These are phyloP conservation scores for Mormyrops boulengeri DNA, from an alignment of 2,797 vertebrate species.

Conservation along the genomic window DNA sequence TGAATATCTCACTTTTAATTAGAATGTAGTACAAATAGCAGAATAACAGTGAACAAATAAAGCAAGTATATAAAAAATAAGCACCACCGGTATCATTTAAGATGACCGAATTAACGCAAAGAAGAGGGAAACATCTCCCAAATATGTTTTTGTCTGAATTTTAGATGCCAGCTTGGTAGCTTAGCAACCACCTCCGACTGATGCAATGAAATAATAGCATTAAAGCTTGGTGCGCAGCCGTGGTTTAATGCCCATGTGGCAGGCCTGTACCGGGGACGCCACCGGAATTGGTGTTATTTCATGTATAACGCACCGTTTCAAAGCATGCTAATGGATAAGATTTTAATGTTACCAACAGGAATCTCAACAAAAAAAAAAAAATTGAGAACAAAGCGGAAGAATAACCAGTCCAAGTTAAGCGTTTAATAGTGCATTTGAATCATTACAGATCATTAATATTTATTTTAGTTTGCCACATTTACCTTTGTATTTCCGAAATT, in stretches of 20 bases:
- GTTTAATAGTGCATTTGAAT: background rate
- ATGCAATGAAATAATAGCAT: slow-evolving; percentile 18
- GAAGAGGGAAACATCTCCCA: background rate
- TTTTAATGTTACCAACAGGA: background rate
- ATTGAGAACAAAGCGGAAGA: background rate
- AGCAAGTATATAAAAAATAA: background rate
- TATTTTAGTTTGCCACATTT: background rate
- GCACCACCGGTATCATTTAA: background rate
- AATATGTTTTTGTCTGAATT: slow-evolving; percentile 20
- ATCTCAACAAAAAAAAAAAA: background rate
- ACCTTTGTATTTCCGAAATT: background rate
- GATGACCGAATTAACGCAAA: background rate
- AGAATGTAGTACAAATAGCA: background rate
- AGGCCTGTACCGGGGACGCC: background rate
- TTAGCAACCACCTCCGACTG: slow-evolving; percentile 27
- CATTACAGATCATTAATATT: background rate
- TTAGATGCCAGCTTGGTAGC: slow-evolving; percentile 20
- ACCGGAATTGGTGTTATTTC: slow-evolving; percentile 3
- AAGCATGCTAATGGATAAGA: slow-evolving; percentile 6
- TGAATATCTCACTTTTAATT: background rate
- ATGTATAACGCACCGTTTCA: slow-evolving; percentile 5
- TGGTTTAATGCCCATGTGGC: background rate
- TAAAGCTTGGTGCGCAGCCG: background rate
- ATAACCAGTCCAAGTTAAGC: background rate
- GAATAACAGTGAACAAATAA: background rate